Percentiles rank a stretch among this genome's conserved stretches.
phyloP scores from a whole-genome alignment of 1,140 invertebrate species.

The Caerostris extrusa region DNA sequence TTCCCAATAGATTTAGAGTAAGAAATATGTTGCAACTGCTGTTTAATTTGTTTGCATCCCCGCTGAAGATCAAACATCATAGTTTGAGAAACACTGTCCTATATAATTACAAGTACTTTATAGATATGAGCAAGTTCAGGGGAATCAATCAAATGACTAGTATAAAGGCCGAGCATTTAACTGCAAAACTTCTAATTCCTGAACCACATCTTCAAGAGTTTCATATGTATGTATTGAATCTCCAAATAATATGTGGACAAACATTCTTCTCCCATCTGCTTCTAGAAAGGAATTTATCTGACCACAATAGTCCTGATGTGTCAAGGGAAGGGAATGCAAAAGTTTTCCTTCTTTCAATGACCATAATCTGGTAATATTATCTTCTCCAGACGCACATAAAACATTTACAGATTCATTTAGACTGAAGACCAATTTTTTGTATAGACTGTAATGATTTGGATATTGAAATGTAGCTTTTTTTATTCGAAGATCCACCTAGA shows the following conservation, averaged over 20 bases:
- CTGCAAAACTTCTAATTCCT: slow-evolving; percentile 15
- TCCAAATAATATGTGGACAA: slow-evolving; percentile 54
- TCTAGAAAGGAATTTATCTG: slow-evolving; percentile 64
- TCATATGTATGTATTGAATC: slow-evolving; percentile 66
- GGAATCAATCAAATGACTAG: not conserved
- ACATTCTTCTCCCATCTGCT: slow-evolving; percentile 63
- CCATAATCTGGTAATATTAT: slow-evolving; percentile 72
- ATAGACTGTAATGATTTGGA: slow-evolving; percentile 55
- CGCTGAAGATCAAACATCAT: too few relatives aligned
- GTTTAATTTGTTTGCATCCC: too few relatives aligned
- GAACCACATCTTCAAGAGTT: slow-evolving; percentile 11
- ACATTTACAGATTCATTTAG: slow-evolving; percentile 51
- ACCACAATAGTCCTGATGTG: slow-evolving; percentile 57
- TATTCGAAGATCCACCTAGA: slow-evolving; percentile 63
- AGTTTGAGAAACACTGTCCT: too few relatives aligned
- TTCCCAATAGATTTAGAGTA: too few relatives aligned
- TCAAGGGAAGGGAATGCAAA: slow-evolving; percentile 41
- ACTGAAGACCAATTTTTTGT: slow-evolving; percentile 60
- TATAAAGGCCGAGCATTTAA: slow-evolving; percentile 9
- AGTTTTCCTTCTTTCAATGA: slow-evolving; percentile 60
- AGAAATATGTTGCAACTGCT: too few relatives aligned
- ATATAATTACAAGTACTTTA: too few relatives aligned
- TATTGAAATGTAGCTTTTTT: slow-evolving; percentile 65
- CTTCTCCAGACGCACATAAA: slow-evolving; percentile 63
- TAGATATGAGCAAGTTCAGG: too few relatives aligned